Evolutionary conservation across 2,888 invertebrate genomes (phyloP).

Genomic region (Erebia epiphron): DNA sequence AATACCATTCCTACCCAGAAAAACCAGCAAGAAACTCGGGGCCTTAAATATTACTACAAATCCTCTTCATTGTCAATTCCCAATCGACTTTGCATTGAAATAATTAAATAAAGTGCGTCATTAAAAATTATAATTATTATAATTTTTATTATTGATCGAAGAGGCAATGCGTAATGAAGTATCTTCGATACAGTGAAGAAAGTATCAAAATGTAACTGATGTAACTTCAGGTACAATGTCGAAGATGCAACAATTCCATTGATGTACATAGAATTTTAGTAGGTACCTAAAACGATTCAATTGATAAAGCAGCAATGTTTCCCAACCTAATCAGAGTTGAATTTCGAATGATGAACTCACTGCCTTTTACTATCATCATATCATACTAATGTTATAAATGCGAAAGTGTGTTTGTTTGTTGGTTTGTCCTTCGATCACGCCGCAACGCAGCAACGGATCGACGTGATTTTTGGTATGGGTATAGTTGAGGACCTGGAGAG

Average conservation of each 20-base stretch:
- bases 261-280: too few species aligned
- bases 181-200: neutral
- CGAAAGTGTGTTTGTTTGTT: too few species aligned
- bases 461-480: too few species aligned
- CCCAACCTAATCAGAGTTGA: too few species aligned
- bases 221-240: neutral
- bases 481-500: too few species aligned
- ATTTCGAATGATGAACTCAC: neutral
- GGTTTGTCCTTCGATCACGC: too few species aligned
- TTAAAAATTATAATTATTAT: constrained; percentile 13
- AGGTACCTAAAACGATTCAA: too few species aligned
- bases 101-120: constrained; percentile 10
- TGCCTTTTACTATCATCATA: neutral
- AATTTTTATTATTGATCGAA: neutral
- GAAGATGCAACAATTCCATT: neutral
- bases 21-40: too few species aligned
- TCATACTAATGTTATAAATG: too few species aligned
- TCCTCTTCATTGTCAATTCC: neutral
- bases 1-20: too few species aligned
- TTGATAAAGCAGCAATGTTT: neutral
- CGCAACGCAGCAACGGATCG: too few species aligned
- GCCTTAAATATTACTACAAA: neutral
- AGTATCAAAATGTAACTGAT: neutral
- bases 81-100: constrained; percentile 3
- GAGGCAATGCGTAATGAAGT: neutral